Evolutionary conservation across 2,113 vertebrate genomes (phyloP), one percentile per base, ranked within the genome.

Genomic region (Nesoenas mayeri): DNA sequence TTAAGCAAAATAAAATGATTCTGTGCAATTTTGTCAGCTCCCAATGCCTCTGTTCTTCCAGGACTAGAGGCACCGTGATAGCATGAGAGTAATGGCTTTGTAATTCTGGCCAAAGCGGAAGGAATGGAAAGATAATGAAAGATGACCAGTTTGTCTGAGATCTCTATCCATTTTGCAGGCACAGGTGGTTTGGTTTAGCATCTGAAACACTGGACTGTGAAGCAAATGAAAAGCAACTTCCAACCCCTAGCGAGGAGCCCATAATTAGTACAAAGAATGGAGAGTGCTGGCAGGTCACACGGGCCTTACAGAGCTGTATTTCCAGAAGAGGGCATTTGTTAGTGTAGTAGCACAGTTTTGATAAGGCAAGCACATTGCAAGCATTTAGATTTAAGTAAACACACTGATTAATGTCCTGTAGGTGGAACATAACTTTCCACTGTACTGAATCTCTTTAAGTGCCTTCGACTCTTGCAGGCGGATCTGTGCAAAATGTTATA

Each of bases 121-220:
- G 69, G 77, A 87, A 81, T 65, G 72, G 77, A 84, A 95, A 93
- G 48, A 89, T 53, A 65, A 57, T 84, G 83, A 95, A 92, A 91
- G 88, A 81, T 50, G 74, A 93, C 67, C 85, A 89, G 74, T 79
- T 91, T 95, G 72, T 24, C 70, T 89, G 85, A 92, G 61, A 91
- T 91, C 79, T 94, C 88, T 84, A 90, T 79, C 69, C 44, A 9
- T 93, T 94, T 57, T 92, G 36, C 85, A 95, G 83, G 42, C 79
- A 79, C 72, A 96, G 77, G 92, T 96, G 85, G 85, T 95, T 95
- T 84, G 88, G 72, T 96, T 92, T 96, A 95, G 28, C 80, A 89
- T 92, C 65, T 92, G 80, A 93, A 93, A 91, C 0, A 0, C 5
- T 95, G 73, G 73, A 65, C 64, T 44, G 36, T 94, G 80, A 93